phyloP scores from a whole-genome alignment of 2,113 vertebrate species.

The Mormyrus lacerda region DNA sequence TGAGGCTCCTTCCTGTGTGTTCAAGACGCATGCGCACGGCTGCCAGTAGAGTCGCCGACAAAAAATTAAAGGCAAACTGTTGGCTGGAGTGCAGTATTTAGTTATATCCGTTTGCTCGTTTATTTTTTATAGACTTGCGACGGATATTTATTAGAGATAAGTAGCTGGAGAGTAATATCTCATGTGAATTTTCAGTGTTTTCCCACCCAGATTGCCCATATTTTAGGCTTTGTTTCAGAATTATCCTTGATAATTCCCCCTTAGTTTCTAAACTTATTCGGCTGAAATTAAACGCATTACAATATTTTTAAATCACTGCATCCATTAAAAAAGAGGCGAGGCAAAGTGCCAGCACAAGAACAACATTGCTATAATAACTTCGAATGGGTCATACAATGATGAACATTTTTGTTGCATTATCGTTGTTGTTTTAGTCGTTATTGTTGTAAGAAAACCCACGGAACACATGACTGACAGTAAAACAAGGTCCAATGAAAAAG shows the following conservation, averaged over 20 bases:
- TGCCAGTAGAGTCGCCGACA: neutral
- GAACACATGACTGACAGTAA: neutral
- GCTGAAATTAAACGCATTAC: neutral
- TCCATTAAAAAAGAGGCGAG: neutral
- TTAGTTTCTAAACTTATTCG: neutral
- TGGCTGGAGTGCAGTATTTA: neutral
- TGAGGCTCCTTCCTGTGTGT: slow-evolving; percentile 17
- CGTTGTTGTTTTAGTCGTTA: neutral
- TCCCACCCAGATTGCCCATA: neutral
- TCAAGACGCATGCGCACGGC: neutral
- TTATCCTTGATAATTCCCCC: neutral
- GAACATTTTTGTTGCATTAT: neutral
- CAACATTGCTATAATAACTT: neutral
- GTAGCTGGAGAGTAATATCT: neutral
- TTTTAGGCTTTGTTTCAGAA: neutral
- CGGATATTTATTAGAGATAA: neutral
- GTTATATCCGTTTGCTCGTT: neutral
- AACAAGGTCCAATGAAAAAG: neutral
- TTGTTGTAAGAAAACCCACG: neutral
- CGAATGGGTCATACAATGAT: neutral
- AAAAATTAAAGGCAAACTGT: neutral
- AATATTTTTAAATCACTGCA: neutral
- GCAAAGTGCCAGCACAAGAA: neutral
- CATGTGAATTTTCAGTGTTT: neutral
- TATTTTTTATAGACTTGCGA: neutral